A percentile compares a stretch with the other conserved stretches of the same genome.
phyloP scores from a whole-genome alignment of 2,113 vertebrate genomes.

The Antechinus stuartii region DNA sequence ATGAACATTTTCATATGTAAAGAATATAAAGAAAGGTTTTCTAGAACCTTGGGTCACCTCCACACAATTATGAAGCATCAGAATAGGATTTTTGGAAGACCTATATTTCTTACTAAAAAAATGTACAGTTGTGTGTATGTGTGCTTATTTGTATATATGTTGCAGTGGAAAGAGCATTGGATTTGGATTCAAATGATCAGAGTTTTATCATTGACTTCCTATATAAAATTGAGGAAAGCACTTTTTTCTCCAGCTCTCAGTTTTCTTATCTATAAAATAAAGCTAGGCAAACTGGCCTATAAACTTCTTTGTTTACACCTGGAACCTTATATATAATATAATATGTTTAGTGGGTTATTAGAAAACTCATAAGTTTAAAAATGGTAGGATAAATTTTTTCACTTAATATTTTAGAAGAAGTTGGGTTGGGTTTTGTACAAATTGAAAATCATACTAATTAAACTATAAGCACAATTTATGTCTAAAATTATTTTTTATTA shows the following conservation, averaged over 20 bases:
- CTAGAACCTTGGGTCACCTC: background rate
- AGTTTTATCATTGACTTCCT: background rate
- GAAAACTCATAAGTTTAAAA: conserved; percentile 3
- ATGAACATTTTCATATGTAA: too few species aligned
- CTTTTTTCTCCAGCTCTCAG: background rate
- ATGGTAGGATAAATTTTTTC: background rate
- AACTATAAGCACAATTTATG: background rate
- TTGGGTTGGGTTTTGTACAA: conserved; percentile 4
- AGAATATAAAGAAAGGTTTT: background rate
- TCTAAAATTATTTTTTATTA: background rate
- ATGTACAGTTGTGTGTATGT: background rate
- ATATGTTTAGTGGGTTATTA: background rate
- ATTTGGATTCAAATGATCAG: background rate
- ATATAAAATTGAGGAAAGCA: background rate
- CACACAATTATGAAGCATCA: background rate
- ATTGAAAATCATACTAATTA: background rate
- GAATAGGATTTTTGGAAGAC: background rate
- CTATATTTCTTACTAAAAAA: background rate
- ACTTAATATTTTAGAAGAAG: conserved; percentile 32
- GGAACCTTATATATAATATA: background rate
- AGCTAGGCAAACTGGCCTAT: background rate
- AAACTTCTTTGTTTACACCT: background rate
- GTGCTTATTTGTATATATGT: background rate
- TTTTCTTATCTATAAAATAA: background rate
- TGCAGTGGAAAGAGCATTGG: background rate